Conservation (phyloP, 2,113 vertebrate genomes). For the Melanerpes formicivorus region DNA sequence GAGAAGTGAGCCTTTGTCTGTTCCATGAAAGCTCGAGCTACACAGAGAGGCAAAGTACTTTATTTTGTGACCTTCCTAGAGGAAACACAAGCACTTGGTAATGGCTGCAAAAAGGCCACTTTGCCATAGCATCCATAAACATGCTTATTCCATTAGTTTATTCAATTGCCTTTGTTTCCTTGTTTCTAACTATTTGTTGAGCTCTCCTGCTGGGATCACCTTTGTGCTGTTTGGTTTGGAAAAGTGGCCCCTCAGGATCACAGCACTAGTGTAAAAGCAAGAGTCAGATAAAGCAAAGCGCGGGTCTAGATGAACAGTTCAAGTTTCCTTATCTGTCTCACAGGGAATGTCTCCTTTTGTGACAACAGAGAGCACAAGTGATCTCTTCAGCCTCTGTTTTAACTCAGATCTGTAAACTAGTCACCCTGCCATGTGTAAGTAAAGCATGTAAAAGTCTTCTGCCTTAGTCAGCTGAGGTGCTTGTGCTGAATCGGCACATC, state of each 20-base stretch:
- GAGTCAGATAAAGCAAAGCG: background rate
- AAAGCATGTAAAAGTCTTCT: background rate
- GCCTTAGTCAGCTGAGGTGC: background rate
- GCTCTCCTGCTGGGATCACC: background rate
- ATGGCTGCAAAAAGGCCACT: background rate
- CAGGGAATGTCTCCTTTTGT: conserved; percentile 3
- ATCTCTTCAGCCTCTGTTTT: background rate
- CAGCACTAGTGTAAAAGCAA: background rate
- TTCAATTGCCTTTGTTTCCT: background rate
- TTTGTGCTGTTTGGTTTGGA: background rate
- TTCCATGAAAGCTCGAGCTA: background rate
- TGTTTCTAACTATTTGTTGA: background rate
- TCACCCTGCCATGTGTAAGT: background rate
- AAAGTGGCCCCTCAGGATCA: background rate
- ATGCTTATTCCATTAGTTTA: background rate
- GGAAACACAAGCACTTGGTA: rapidly evolving
- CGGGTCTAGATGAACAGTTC: background rate
- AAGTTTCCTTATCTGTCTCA: conserved; percentile 25
- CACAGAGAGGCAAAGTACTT: background rate
- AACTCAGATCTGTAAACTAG: background rate
- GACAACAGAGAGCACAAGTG: background rate
- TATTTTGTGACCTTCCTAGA: background rate
- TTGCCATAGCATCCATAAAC: background rate
- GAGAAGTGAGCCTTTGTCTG: background rate
- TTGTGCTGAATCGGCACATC: background rate